Base-by-base conservation (phyloP, 1,140 invertebrate species). In the Lucilia cuprina region DNA sequence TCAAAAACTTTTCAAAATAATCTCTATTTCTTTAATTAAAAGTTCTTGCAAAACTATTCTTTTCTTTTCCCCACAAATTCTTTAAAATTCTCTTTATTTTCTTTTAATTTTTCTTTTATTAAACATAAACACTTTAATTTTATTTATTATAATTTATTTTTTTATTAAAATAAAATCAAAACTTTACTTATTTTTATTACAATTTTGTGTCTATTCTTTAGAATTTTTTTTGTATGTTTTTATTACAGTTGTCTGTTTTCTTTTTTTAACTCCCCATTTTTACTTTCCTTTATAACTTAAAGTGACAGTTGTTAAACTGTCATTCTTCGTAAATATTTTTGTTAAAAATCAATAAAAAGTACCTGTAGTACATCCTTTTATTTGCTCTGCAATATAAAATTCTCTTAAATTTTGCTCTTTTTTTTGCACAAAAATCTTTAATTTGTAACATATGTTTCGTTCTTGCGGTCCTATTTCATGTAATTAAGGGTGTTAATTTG, bases 311-410 rank as follows among this genome's bases (percentile, higher is more conserved):
- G 41, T 80, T 77, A 77, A 55, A 84, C 78, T 84, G 78, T 82
- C 47, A n/a, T n/a, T n/a, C n/a, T n/a, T n/a, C n/a, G n/a, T n/a
- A n/a, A n/a, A n/a, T n/a, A n/a, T 50, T 2, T 17, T 82, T 82
- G 74, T n/a, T 74, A 70, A 85, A 85, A 85, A 85, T 85, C 84
- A 85, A 85, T 85, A 83, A 74, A 85, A 85, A 85, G 84, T 75
- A 85, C 84, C 84, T 85, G 84, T 85, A 60, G 84, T 83, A 41
- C 41, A 75, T 83, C 25, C 49, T 77, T 30, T 77, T 25, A 34
- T 9, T 13, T 70, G n/a, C 65, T 83, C 55, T 60, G 17, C n/a
- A 7, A 17, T 60, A 60, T 60, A 41, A 55, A 17, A 1, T 55
- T 55, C 50, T 55, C 50, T 55, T 55, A 55, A 55, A n/a, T 55